Base-by-base conservation (phyloP, 2,113 vertebrate species). In the Cyanistes caeruleus region DNA sequence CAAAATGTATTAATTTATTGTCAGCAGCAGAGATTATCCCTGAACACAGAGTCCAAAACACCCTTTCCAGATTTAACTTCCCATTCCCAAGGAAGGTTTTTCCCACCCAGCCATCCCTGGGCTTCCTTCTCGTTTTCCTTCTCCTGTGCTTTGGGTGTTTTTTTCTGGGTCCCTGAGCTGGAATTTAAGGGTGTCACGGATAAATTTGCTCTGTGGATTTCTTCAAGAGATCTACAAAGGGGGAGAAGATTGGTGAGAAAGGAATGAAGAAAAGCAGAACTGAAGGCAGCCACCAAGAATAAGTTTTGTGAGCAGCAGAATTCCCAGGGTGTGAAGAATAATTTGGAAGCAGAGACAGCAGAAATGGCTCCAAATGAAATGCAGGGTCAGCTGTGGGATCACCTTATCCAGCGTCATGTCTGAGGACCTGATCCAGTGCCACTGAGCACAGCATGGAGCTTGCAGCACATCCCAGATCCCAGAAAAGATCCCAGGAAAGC, bases 11-110 rank as follows among this genome's bases (percentile, higher is more conserved):
- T 93, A 35, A 58, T 28, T 94, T 76, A 4, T 13, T 44, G 63
- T 84, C 93, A 83, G 82, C 63, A 86, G 90, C 56, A 70, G 35
- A 86, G 87, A 95, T 96, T 85, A 46, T 9, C 25, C 52, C 46
- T n/a, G 85, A 4, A 83, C 82, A 59, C 0, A 0, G 63, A 94
- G 78, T 76, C 41, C 72, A 21, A 65, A 51, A 52, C 33, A 8
- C 60, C 35, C 31, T 22, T 20, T 37, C 53, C 33, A 31, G 44
- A 24, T 49, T 49, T 33, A 44, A n/a, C 73, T 64, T 89, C 80
- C 67, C 52, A 14, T 10, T 52, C 39, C 46, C 43, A 70, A 5
- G 33, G 24, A 35, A 49, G 15, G 24, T 41, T 60, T 74, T 87
- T 44, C 89, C 59, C 31, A 22, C 23, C 51, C 41, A 1, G 6